phyloP scores from a whole-genome alignment of 2,113 vertebrate species.

The Notarius lentiginosus region DNA sequence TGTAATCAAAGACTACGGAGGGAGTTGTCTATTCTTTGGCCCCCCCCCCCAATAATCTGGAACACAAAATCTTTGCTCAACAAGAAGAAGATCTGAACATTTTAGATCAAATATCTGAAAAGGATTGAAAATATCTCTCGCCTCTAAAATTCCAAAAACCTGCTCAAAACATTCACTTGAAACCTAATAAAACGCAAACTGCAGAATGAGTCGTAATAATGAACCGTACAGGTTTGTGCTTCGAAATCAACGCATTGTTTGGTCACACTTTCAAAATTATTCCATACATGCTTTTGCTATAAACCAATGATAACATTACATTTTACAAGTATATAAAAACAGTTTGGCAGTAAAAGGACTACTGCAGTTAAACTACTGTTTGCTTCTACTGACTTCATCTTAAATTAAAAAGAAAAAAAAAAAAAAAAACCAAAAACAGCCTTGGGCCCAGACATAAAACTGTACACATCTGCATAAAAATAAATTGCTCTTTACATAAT shows the following conservation, averaged over 20 bases:
- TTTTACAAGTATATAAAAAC: slow-evolving; percentile 64
- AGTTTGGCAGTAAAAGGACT: slow-evolving; percentile 50
- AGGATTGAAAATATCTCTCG: background rate
- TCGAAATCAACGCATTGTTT: slow-evolving; percentile 30
- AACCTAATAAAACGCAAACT: background rate
- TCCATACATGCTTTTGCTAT: slow-evolving; percentile 47
- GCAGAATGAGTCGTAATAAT: slow-evolving; percentile 11
- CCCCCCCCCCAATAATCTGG: background rate
- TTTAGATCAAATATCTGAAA: background rate
- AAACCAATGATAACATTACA: slow-evolving; percentile 41
- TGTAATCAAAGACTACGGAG: background rate
- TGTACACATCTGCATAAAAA: slow-evolving; percentile 56
- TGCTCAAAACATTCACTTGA: background rate
- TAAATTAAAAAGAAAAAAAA: slow-evolving; percentile 6
- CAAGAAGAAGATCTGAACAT: background rate
- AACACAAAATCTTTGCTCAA: background rate
- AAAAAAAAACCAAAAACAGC: slow-evolving; percentile 20
- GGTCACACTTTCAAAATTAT: slow-evolving; percentile 30
- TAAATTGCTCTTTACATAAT: slow-evolving; percentile 42
- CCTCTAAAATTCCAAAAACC: background rate
- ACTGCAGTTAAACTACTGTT: slow-evolving; percentile 49
- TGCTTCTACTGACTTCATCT: slow-evolving; percentile 58
- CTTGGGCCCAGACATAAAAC: slow-evolving; percentile 37
- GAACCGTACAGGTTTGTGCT: slow-evolving; percentile 30
- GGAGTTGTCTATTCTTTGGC: background rate